phyloP scores from a whole-genome alignment of 37 sponge, comb jelly and placozoan species.

The Spongia lamella region DNA sequence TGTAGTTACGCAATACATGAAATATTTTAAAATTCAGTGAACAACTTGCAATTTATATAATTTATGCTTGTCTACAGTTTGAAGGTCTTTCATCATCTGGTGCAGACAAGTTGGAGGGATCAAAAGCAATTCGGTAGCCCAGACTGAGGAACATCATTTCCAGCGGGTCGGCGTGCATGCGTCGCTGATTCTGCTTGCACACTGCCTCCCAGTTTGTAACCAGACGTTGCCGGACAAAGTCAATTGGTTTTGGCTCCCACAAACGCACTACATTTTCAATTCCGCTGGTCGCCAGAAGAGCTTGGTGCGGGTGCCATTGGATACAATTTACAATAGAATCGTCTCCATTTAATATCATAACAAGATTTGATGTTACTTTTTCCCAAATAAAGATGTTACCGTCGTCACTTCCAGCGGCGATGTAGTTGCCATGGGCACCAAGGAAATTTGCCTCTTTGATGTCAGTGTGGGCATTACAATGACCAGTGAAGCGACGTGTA shows the following conservation, averaged over 20 bases:
- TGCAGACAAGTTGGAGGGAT: not conserved
- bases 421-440: conserved; percentile 78
- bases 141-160: conserved; percentile 83
- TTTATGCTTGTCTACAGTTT: no score
- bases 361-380: conserved; percentile 60
- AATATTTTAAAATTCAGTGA: no score
- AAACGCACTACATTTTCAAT: conserved; percentile 79
- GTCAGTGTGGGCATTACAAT: conserved; percentile 93
- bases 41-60: no score
- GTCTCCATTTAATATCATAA: conserved; percentile 75
- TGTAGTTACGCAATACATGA: no score
- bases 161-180: conserved; percentile 74
- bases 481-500: conserved; percentile 73
- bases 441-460: conserved; percentile 97
- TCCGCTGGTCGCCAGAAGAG: conserved; percentile 83
- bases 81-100: not conserved
- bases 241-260: conserved; percentile 63
- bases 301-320: conserved; percentile 77
- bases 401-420: conserved; percentile 96
- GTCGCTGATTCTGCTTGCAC: conserved; percentile 57
- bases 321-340: conserved; percentile 84
- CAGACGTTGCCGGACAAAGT: not conserved
- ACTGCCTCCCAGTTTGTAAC: conserved; percentile 27
- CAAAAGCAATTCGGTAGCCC: conserved; percentile 41
- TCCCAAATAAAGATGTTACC: conserved; percentile 93